Base-by-base conservation (phyloP, 2,888 invertebrate genomes). In the Ligdia adustata region DNA sequence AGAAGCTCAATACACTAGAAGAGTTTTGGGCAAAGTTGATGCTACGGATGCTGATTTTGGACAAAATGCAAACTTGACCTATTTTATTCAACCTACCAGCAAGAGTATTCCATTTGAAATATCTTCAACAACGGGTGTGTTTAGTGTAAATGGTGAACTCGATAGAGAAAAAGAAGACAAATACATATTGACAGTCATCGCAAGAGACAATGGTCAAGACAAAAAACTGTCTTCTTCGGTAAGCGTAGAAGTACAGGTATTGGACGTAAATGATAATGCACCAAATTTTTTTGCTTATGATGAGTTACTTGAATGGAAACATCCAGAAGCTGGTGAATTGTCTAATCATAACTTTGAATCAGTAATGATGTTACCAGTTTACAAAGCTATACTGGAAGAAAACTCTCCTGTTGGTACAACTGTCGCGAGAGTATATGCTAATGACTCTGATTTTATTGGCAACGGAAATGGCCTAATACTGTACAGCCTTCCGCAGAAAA, bases 381-480 rank as follows among this genome's bases (percentile, higher is more conserved):
- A 96, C 64, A 94, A 94, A 62, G 93, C 95, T 0, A 93, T 93
- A 6, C 84, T 96, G 9, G 92, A 93, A 54, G 95, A 97, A 72
- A 95, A 95, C 70, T 92, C 93, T 7, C 93, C 94, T 2, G 91
- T 95, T 0, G 96, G 97, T 5, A 93, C 94, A 24, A 87, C 93
- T 29, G 94, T 97, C 0, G 93, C 94, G 0, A 93, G 93, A 77
- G 93, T 97, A 1, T 93, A 92, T 52, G 97, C 97, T 0, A 96
- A 96, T 56, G 97, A 97, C 79, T 93, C 95, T 7, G 97, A 97
- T 74, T 96, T 95, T 60, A 82, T 93, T 28, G 95, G 95, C 1
- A 96, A 97, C 68, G 97, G 97, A n/a, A 97, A 97, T 68, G 97
- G 97, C 0, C 80, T 96, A 28, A 93, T 97, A 1, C 81, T 97